A percentile compares a stretch with the other conserved stretches of the same genome.
Evolutionary conservation across 2,113 vertebrate genomes (phyloP).

Genomic region (Neodontobutis hainanensis): DNA sequence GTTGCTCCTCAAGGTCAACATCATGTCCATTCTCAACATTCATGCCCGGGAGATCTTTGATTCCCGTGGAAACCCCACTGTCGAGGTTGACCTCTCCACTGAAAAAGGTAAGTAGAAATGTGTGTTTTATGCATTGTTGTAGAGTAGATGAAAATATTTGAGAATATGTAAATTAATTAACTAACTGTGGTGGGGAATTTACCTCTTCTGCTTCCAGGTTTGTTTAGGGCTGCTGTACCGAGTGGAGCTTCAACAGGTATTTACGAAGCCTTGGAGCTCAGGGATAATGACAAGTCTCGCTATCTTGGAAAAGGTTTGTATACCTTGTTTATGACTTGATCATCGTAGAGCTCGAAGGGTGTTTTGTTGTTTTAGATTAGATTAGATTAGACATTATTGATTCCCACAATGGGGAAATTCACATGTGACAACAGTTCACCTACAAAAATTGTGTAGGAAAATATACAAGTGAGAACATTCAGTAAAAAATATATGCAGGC

Average conservation of each 20-base stretch:
- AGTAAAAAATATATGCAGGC: too few species aligned
- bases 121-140: not conserved
- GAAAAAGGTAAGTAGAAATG: slow-evolving; percentile 81
- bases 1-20: slow-evolving; percentile 72
- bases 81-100: slow-evolving; percentile 93
- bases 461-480: too few species aligned
- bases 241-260: slow-evolving; percentile 96
- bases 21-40: slow-evolving; percentile 92
- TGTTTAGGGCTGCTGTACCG: slow-evolving; percentile 95
- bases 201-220: slow-evolving; percentile 73
- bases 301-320: slow-evolving; percentile 92
- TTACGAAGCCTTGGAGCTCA: slow-evolving; percentile 95
- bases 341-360: not conserved
- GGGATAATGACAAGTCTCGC: slow-evolving; percentile 94
- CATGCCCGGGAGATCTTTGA: slow-evolving; percentile 93
- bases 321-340: not conserved
- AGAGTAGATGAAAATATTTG: not conserved
- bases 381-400: too few species aligned
- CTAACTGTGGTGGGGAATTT: not conserved
- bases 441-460: too few species aligned
- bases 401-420: too few species aligned
- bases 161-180: not conserved
- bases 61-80: slow-evolving; percentile 96
- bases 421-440: too few species aligned
- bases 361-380: too few species aligned